phyloP scores from a whole-genome alignment of 2,888 invertebrate species.

The Lucinisca nassula region DNA sequence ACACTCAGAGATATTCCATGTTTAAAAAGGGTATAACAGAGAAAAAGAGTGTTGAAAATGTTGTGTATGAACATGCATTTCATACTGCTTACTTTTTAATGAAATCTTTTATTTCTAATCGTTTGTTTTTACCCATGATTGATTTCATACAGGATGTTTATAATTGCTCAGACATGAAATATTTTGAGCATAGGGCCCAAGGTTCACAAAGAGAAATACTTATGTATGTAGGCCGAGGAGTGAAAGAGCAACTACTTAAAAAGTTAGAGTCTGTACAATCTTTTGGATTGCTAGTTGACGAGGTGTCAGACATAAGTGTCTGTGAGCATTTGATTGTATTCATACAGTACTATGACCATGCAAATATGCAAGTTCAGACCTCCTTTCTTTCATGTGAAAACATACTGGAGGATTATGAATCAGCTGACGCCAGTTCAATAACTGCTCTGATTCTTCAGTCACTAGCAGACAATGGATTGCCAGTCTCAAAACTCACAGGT shows the following conservation, averaged over 20 bases:
- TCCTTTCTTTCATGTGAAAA: slow-evolving; percentile 39
- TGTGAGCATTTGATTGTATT: slow-evolving; percentile 50
- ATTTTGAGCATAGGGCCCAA: slow-evolving; percentile 48
- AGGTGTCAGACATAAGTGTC: slow-evolving; percentile 45
- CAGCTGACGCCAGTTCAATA: slow-evolving; percentile 36
- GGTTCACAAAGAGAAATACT: slow-evolving; percentile 45
- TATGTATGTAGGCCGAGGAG: slow-evolving; percentile 26
- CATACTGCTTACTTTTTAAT: slow-evolving; percentile 51
- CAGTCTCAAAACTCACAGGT: slow-evolving; percentile 1
- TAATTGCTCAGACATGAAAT: slow-evolving; percentile 35
- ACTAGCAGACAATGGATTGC: not conserved
- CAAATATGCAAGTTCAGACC: slow-evolving; percentile 6
- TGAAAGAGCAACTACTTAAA: slow-evolving; percentile 12
- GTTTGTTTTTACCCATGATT: slow-evolving; percentile 37
- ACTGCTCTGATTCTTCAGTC: not conserved
- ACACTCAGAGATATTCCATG: slow-evolving; percentile 11
- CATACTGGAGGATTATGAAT: not conserved
- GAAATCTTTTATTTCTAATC: slow-evolving; percentile 54
- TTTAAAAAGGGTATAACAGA: slow-evolving; percentile 38
- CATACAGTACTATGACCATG: slow-evolving; percentile 32
- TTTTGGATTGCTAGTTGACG: slow-evolving; percentile 50
- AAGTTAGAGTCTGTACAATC: slow-evolving; percentile 31
- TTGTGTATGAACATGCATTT: slow-evolving; percentile 37
- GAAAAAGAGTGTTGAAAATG: slow-evolving; percentile 15
- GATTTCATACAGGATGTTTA: slow-evolving; percentile 35